These are phyloP conservation scores for Perodicticus potto DNA, from an alignment of 2,797 vertebrate genomes.

Conservation along the genomic window DNA sequence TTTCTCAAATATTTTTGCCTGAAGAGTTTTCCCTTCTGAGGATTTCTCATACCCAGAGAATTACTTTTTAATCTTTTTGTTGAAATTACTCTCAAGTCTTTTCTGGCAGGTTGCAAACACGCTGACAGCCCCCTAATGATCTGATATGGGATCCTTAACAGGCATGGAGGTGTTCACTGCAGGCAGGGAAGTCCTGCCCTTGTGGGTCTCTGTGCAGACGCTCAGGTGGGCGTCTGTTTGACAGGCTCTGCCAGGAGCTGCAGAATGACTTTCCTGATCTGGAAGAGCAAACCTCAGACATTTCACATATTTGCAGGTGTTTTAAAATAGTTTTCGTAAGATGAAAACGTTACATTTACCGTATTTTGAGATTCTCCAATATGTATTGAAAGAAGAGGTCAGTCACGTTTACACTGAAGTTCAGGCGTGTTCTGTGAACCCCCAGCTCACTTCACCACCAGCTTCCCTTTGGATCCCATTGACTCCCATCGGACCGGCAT, in stretches of 20 bases:
- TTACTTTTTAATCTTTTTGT: conserved; percentile 31
- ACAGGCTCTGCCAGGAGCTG: conserved; percentile 18
- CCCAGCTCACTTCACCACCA: not conserved
- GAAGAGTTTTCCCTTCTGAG: not conserved
- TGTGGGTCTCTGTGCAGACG: not conserved
- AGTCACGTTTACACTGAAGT: not conserved
- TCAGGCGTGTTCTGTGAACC: too few relatives aligned
- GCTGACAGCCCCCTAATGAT: not conserved
- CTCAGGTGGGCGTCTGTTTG: conserved; percentile 43
- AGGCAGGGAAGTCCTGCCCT: not conserved
- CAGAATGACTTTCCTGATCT: not conserved
- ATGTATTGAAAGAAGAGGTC: not conserved
- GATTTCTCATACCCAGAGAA: not conserved
- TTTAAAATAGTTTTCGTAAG: not conserved
- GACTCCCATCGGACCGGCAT: too few relatives aligned
- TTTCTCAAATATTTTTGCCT: conserved; percentile 28
- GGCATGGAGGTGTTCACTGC: not conserved
- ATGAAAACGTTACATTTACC: not conserved
- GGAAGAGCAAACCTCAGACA: not conserved
- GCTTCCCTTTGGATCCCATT: not conserved
- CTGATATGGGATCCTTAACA: not conserved
- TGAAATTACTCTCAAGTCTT: conserved; percentile 9
- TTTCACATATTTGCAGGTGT: not conserved
- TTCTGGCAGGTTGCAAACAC: conserved; percentile 27
- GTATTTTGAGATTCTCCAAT: not conserved